Conservation (phyloP, 2,113 vertebrate genomes). For the Phasianus colchicus region DNA sequence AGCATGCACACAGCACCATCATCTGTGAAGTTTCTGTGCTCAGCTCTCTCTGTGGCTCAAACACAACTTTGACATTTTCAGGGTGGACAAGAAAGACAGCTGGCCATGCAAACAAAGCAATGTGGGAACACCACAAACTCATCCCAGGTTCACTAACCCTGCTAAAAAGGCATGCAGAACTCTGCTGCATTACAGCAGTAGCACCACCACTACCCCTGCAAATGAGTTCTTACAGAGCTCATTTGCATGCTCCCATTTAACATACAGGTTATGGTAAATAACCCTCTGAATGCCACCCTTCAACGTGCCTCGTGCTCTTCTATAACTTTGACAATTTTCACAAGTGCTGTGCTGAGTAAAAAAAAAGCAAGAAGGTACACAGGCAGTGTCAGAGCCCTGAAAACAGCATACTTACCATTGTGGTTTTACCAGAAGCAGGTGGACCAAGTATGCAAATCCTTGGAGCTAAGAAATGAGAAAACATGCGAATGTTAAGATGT, state of each 20-base stretch:
- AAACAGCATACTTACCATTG: slow-evolving; percentile 78
- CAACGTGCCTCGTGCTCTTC: neutral
- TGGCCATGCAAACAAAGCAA: neutral
- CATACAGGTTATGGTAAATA: neutral
- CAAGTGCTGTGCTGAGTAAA: neutral
- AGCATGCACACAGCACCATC: neutral
- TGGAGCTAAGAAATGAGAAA: slow-evolving; percentile 75
- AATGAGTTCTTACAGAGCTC: neutral
- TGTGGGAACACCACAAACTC: neutral
- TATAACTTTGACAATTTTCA: neutral
- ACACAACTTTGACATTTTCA: neutral
- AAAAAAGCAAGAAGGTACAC: neutral
- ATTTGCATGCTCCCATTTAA: neutral
- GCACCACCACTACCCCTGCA: neutral
- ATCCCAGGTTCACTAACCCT: neutral
- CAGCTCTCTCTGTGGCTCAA: neutral
- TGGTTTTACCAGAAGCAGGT: slow-evolving; percentile 86
- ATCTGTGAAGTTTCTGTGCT: neutral
- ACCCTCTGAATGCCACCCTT: neutral
- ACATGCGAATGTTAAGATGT: slow-evolving; percentile 25
- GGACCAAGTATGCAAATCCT: slow-evolving; percentile 85
- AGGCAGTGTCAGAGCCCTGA: neutral
- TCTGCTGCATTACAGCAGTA: neutral
- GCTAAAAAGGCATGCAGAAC: neutral
- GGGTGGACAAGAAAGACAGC: neutral